These are phyloP conservation scores for Phortica magna DNA, from an alignment of 2,888 invertebrate species.

Conservation along the genomic window DNA sequence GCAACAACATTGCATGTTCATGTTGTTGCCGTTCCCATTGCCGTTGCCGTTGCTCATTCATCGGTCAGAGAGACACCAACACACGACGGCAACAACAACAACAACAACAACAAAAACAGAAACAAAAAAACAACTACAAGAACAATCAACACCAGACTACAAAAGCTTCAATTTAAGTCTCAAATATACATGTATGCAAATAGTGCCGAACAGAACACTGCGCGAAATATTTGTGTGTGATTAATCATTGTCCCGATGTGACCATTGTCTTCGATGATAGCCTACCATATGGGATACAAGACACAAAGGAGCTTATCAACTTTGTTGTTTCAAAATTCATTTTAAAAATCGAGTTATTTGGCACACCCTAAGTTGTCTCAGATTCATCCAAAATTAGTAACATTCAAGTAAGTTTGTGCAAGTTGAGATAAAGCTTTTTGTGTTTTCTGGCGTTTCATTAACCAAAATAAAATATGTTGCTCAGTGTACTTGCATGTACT, in stretches of 20 bases:
- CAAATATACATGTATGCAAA: background rate
- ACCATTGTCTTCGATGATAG: too few species aligned
- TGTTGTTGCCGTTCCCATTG: background rate
- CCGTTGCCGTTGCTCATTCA: background rate
- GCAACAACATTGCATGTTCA: background rate
- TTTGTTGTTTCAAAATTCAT: too few species aligned
- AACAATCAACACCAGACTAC: conserved; percentile 5
- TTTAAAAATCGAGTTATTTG: too few species aligned
- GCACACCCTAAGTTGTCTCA: too few species aligned
- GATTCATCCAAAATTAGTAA: too few species aligned
- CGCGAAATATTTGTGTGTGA: background rate
- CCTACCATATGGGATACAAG: too few species aligned
- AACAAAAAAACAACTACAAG: background rate
- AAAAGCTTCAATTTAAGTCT: background rate
- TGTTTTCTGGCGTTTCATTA: too few species aligned
- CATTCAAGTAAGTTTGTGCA: too few species aligned
- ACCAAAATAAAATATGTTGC: background rate
- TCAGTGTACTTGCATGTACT: background rate
- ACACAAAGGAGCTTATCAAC: too few species aligned
- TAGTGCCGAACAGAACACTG: background rate
- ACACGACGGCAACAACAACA: conserved; percentile 33
- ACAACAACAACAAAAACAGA: conserved; percentile 24
- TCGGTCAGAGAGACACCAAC: background rate
- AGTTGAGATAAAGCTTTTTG: too few species aligned
- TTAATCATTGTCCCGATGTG: too few species aligned